Conservation (phyloP, 92 coral and sea anemone species). For the Heliopora coerulea region DNA sequence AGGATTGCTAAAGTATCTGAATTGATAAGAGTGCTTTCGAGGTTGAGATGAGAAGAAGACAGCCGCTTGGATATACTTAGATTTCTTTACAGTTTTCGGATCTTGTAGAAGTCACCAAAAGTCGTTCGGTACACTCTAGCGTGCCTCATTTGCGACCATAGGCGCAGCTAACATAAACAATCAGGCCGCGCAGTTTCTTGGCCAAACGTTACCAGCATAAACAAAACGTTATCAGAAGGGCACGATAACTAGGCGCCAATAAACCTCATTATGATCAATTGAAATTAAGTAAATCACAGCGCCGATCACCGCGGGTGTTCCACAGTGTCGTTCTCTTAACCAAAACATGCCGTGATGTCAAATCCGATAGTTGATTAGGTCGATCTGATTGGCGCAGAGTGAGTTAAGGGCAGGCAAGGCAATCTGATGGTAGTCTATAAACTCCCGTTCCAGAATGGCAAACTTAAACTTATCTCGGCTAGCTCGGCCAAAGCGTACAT, state of each 20-base stretch:
- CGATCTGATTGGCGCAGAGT: conserved; percentile 22
- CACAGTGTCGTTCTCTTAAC: conserved; percentile 8
- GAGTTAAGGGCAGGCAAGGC: conserved; percentile 9
- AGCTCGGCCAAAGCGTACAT: background rate
- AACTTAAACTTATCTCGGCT: conserved; percentile 1
- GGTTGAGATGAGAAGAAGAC: no score
- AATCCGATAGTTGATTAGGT: conserved; percentile 14
- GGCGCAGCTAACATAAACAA: conserved; percentile 2
- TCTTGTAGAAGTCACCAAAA: no score
- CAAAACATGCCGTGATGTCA: conserved; percentile 17
- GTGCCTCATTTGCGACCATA: background rate
- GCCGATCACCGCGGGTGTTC: conserved; percentile 22
- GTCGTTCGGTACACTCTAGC: no score
- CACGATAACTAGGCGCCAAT: conserved; percentile 46
- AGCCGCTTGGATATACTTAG: no score
- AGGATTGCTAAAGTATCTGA: no score
- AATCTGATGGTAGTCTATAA: conserved; percentile 29
- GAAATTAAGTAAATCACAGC: conserved; percentile 42
- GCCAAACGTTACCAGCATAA: background rate
- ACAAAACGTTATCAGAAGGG: conserved; percentile 12
- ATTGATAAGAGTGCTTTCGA: no score
- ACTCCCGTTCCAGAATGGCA: conserved; percentile 41
- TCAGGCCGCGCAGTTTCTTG: conserved; percentile 5
- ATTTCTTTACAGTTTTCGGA: no score
- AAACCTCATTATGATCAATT: conserved; percentile 45